These are phyloP conservation scores for Elephantulus edwardii DNA, from an alignment of 2,113 vertebrate species.

Conservation along the genomic window DNA sequence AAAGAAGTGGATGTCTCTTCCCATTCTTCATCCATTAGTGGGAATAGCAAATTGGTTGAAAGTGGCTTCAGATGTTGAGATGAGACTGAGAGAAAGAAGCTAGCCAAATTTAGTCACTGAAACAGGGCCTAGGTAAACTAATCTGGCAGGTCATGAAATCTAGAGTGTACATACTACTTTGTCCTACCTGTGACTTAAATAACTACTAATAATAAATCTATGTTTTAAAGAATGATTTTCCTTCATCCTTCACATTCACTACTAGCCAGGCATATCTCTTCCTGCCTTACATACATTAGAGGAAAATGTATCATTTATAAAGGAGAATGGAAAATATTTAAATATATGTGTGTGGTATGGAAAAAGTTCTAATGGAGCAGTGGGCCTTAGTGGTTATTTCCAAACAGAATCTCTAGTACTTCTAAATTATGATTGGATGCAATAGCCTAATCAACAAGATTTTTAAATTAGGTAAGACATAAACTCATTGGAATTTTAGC, in stretches of 20 bases:
- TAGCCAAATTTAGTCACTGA: not conserved
- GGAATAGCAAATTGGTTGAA: slow-evolving; percentile 6
- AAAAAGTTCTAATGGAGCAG: too few relatives aligned
- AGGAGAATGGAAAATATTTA: not conserved
- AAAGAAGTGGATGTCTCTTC: not conserved
- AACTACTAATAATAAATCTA: not conserved
- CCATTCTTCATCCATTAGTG: not conserved
- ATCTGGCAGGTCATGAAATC: not conserved
- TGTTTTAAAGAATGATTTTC: not conserved
- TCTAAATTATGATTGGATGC: not conserved
- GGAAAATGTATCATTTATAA: slow-evolving; percentile 5
- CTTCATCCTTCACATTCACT: not conserved
- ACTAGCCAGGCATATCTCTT: not conserved
- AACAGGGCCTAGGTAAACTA: not conserved
- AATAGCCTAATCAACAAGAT: not conserved
- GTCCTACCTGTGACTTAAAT: not conserved
- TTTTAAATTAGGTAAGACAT: not conserved
- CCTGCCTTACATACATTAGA: not conserved
- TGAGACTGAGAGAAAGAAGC: not conserved
- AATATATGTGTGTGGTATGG: not conserved
- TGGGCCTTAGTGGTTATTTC: not conserved
- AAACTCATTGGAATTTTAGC: not conserved
- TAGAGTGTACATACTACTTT: rapidly evolving
- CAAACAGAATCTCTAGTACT: slow-evolving; percentile 1
- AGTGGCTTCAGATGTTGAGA: not conserved